Percentiles rank a stretch among this genome's conserved stretches.
Conservation (phyloP, 2,888 invertebrate genomes). For the Lumbricus terrestris region DNA sequence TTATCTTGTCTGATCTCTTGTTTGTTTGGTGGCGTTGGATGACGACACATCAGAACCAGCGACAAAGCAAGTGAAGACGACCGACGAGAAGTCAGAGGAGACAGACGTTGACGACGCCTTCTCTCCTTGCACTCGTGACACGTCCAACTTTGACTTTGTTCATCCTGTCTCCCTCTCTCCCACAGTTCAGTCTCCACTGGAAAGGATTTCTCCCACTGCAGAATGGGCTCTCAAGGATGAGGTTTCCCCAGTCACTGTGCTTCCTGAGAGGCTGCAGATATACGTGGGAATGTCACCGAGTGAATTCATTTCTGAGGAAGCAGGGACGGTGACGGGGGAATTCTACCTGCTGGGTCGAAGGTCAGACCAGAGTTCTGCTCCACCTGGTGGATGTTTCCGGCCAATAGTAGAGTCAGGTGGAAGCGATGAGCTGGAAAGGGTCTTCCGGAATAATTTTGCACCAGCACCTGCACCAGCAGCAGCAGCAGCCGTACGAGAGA, state of each 20-base stretch:
- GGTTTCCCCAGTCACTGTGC: constrained; percentile 21
- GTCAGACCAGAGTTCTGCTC: background rate
- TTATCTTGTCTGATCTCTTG: background rate
- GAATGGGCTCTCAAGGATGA: constrained; percentile 43
- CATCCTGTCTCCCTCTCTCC: constrained; percentile 39
- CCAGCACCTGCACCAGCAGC: background rate
- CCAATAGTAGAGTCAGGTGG: constrained; percentile 13
- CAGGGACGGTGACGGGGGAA: constrained; percentile 18
- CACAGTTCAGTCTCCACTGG: constrained; percentile 46
- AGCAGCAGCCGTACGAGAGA: constrained; percentile 9
- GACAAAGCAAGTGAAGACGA: constrained; percentile 12
- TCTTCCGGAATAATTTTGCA: background rate
- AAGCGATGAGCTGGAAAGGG: background rate
- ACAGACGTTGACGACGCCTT: constrained; percentile 47
- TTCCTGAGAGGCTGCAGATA: constrained; percentile 40
- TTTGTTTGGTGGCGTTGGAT: background rate
- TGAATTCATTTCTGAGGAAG: constrained; percentile 42
- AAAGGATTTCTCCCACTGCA: constrained; percentile 42
- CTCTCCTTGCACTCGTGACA: constrained; percentile 49
- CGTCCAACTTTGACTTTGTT: constrained; percentile 56
- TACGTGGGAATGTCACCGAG: constrained; percentile 53
- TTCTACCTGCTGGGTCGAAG: background rate
- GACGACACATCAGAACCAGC: constrained; percentile 15
- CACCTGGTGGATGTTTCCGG: background rate
- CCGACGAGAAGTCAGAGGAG: constrained; percentile 23